A percentile compares a stretch with the other conserved stretches of the same genome.
phyloP scores from a whole-genome alignment of 2,888 invertebrate genomes.

The Apamea anceps region DNA sequence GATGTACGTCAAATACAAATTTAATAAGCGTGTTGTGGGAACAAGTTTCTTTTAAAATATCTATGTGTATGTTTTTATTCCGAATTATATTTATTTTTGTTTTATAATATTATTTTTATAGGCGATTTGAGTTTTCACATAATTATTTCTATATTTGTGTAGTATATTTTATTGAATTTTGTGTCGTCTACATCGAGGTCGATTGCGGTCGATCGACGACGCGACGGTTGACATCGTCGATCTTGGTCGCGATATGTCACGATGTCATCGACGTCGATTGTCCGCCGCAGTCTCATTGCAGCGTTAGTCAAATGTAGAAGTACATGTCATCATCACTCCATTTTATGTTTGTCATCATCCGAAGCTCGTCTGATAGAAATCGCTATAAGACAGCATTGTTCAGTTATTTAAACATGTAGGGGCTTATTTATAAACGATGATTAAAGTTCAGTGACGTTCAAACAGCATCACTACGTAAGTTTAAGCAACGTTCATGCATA shows the following conservation, averaged over 20 bases:
- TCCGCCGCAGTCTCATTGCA: background rate
- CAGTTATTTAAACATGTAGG: background rate
- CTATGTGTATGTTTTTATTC: background rate
- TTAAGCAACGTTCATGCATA: background rate
- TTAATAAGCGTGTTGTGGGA: background rate
- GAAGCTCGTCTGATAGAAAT: background rate
- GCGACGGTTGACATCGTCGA: background rate
- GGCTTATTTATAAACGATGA: too few species aligned
- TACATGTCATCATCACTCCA: background rate
- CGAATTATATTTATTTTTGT: background rate
- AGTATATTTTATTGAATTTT: constrained; percentile 6
- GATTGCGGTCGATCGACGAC: background rate
- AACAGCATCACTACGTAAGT: background rate
- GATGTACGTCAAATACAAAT: background rate
- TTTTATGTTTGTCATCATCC: background rate
- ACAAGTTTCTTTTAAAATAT: background rate
- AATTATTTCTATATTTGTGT: background rate
- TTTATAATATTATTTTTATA: constrained; percentile 1
- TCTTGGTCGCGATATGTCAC: background rate
- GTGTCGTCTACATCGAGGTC: background rate
- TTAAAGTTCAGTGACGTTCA: background rate
- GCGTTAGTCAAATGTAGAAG: background rate
- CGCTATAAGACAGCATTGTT: background rate
- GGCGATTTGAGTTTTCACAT: background rate
- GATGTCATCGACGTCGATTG: background rate